Conservation (phyloP, 2,888 invertebrate species). For the Drosophila pseudotalamancana region DNA sequence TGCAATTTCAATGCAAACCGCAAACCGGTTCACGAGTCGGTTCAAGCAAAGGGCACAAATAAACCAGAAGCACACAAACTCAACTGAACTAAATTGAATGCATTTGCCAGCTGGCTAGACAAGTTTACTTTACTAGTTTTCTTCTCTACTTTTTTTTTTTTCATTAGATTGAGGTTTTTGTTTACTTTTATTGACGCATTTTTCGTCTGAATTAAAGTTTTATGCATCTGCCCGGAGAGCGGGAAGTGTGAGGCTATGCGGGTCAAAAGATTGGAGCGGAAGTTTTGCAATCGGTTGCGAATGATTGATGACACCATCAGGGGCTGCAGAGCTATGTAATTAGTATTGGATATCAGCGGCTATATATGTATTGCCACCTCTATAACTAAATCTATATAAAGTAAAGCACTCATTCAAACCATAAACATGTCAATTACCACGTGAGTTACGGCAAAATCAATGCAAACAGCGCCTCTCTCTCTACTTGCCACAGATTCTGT, state of each 20-base stretch:
- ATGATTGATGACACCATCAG: slow-evolving; percentile 65
- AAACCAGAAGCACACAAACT: slow-evolving; percentile 26
- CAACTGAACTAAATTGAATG: slow-evolving; percentile 27
- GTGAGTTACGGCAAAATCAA: slow-evolving; percentile 74
- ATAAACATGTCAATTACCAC: slow-evolving; percentile 76
- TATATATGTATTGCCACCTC: slow-evolving; percentile 2
- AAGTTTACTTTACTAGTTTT: slow-evolving; percentile 32
- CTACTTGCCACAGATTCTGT: slow-evolving; percentile 40
- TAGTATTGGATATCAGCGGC: slow-evolving; percentile 42
- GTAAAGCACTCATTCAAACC: slow-evolving; percentile 50
- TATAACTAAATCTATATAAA: slow-evolving; percentile 13
- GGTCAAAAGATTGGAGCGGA: slow-evolving; percentile 51
- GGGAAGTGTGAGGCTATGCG: slow-evolving; percentile 50
- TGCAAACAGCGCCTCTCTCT: slow-evolving; percentile 49
- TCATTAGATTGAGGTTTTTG: slow-evolving; percentile 38
- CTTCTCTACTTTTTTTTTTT: neutral
- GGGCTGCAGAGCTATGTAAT: slow-evolving; percentile 40
- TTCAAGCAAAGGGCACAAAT: slow-evolving; percentile 45
- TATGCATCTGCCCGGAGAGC: slow-evolving; percentile 28
- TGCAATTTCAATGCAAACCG: slow-evolving; percentile 59
- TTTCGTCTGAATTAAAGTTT: slow-evolving; percentile 61
- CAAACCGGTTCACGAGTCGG: slow-evolving; percentile 56
- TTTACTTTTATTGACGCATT: slow-evolving; percentile 63
- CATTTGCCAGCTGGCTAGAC: slow-evolving; percentile 45
- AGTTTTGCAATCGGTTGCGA: slow-evolving; percentile 64